Conservation (phyloP, 2,888 invertebrate species). For the Drosophila mimetica region DNA sequence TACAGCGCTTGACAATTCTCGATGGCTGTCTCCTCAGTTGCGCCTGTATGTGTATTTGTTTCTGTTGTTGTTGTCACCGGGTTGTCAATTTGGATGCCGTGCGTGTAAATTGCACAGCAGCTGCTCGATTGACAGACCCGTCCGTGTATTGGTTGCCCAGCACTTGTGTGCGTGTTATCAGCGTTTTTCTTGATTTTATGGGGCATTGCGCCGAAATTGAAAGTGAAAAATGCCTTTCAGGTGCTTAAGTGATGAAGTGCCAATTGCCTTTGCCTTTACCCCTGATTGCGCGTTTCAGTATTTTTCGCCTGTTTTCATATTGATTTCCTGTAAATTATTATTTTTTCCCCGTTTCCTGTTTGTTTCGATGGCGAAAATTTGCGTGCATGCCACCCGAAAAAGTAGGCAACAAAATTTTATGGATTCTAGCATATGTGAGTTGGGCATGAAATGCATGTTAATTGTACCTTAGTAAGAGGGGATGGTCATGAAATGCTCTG, state of each 20-base stretch:
- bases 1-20: constrained; percentile 48
- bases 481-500: background rate
- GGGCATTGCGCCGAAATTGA: constrained; percentile 72
- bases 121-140: constrained; percentile 71
- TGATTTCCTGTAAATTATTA: constrained; percentile 62
- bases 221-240: constrained; percentile 80
- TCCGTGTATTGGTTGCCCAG: constrained; percentile 18
- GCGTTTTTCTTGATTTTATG: constrained; percentile 72
- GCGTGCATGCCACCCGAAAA: constrained; percentile 40
- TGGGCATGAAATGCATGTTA: constrained; percentile 48
- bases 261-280: constrained; percentile 62
- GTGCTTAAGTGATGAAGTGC: constrained; percentile 79
- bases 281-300: constrained; percentile 63
- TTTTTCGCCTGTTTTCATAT: constrained; percentile 48
- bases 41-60: constrained; percentile 59
- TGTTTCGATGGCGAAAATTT: constrained; percentile 32
- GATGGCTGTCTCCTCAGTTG: constrained; percentile 30
- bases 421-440: constrained; percentile 55
- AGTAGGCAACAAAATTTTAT: constrained; percentile 74
- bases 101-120: constrained; percentile 78
- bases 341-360: constrained; percentile 34
- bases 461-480: background rate
- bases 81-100: constrained; percentile 73
- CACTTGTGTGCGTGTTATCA: constrained; percentile 52
- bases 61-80: constrained; percentile 45